phyloP scores from a whole-genome alignment of 2,888 invertebrate genomes.

The Limenitis camilla region DNA sequence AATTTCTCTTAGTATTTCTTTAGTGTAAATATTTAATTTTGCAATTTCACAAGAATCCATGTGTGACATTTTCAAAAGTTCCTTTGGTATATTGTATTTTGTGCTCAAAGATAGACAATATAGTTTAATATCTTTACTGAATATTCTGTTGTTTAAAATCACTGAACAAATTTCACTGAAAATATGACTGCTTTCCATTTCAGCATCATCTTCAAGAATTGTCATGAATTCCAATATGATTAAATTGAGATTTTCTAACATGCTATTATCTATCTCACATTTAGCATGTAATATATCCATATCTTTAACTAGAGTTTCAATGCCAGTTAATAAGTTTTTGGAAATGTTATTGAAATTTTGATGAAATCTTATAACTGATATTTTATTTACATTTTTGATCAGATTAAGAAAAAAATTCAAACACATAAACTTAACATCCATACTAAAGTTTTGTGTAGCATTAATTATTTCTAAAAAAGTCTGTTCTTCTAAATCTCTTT shows the following conservation, averaged over 20 bases:
- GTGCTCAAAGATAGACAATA: slow-evolving; percentile 45
- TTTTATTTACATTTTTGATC: slow-evolving; percentile 43
- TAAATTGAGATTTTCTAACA: slow-evolving; percentile 41
- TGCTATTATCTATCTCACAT: slow-evolving; percentile 39
- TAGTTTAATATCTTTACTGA: slow-evolving; percentile 43
- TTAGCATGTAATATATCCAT: slow-evolving; percentile 48
- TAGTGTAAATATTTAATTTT: slow-evolving; percentile 38
- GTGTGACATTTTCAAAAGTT: slow-evolving; percentile 40
- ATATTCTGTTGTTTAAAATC: slow-evolving; percentile 40
- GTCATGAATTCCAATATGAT: slow-evolving; percentile 38
- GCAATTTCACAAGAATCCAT: slow-evolving; percentile 46
- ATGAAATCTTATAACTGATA: slow-evolving; percentile 39
- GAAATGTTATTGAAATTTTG: slow-evolving; percentile 39
- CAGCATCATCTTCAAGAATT: slow-evolving; percentile 25
- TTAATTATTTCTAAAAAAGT: slow-evolving; percentile 40
- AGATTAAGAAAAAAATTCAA: slow-evolving; percentile 52
- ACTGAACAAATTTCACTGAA: slow-evolving; percentile 41
- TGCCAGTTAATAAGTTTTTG: slow-evolving; percentile 35
- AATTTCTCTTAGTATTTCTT: slow-evolving; percentile 37
- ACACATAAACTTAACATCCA: slow-evolving; percentile 50
- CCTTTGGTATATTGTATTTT: slow-evolving; percentile 37
- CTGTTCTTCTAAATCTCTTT: slow-evolving; percentile 29
- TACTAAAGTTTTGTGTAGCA: slow-evolving; percentile 49
- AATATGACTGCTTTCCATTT: slow-evolving; percentile 30
- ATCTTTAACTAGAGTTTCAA: slow-evolving; percentile 45